These are phyloP conservation scores for Drosophila eugracilis DNA, from an alignment of 1,140 invertebrate species.

Conservation along the genomic window DNA sequence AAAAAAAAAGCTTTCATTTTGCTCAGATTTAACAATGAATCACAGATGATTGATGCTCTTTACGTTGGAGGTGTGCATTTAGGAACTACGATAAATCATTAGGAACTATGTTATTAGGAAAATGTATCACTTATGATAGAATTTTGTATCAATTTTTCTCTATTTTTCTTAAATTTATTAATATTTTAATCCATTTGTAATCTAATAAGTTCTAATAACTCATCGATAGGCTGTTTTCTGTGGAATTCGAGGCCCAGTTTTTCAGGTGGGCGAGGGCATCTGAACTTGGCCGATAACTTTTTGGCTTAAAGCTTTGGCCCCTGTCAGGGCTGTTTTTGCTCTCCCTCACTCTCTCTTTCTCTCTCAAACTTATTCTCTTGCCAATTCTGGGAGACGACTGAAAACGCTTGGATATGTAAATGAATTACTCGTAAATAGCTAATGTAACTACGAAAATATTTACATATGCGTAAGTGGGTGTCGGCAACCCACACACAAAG, in stretches of 20 bases:
- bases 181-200: too few relatives aligned
- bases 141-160: too few relatives aligned
- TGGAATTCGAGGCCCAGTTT: background rate
- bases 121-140: too few relatives aligned
- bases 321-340: constrained; percentile 19
- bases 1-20: constrained; percentile 24
- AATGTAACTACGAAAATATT: constrained; percentile 63
- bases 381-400: background rate
- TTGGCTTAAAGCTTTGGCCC: constrained; percentile 27
- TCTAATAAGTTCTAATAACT: background rate
- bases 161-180: too few relatives aligned
- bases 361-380: background rate
- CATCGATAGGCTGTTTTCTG: background rate
- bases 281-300: constrained; percentile 50
- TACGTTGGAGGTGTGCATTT: too few relatives aligned
- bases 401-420: constrained; percentile 39
- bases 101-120: too few relatives aligned
- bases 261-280: constrained; percentile 17
- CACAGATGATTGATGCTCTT: constrained; percentile 17
- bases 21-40: constrained; percentile 14
- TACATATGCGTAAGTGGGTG: constrained; percentile 57
- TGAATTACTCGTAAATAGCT: constrained; percentile 50
- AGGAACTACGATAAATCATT: background rate
- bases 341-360: too few relatives aligned
- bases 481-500: constrained; percentile 34